Evolutionary conservation across 1,140 invertebrate genomes (phyloP).

Genomic region (Papilio helenus): DNA sequence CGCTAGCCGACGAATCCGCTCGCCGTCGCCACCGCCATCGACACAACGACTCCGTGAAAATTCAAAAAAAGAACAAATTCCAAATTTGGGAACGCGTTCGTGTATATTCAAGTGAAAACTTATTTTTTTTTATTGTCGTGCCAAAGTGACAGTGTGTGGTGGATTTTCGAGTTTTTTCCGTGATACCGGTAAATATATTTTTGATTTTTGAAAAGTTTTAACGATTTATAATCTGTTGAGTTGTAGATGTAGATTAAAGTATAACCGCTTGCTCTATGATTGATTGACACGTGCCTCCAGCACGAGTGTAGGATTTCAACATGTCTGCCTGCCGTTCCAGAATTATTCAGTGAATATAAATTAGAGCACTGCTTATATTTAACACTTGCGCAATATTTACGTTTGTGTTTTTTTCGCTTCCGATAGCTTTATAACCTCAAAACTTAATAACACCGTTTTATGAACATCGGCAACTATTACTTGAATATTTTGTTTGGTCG

Average conservation of each 20-base stretch:
- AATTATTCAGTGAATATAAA: constrained; percentile 56
- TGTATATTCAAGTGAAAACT: constrained; percentile 57
- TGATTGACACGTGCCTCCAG: constrained; percentile 55
- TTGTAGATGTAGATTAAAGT: constrained; percentile 12
- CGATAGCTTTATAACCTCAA: constrained; percentile 52
- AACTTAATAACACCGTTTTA: background rate
- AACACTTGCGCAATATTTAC: constrained; percentile 42
- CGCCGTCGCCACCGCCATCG: constrained; percentile 52
- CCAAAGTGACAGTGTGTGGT: constrained; percentile 72
- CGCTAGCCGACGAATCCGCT: constrained; percentile 65
- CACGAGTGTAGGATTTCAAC: constrained; percentile 73
- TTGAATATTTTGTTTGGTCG: background rate
- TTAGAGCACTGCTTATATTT: constrained; percentile 41
- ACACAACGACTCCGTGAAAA: constrained; percentile 59
- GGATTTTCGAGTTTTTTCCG: constrained; percentile 63
- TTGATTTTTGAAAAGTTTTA: constrained; percentile 43
- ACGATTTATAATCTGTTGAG: constrained; percentile 48
- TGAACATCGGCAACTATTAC: background rate
- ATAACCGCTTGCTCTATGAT: constrained; percentile 46
- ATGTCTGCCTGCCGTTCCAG: constrained; percentile 69
- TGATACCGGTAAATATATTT: constrained; percentile 68
- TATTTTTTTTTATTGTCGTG: constrained; percentile 56
- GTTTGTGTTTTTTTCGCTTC: constrained; percentile 42
- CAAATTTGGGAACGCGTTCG: constrained; percentile 62
- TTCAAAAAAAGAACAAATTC: constrained; percentile 56